These are phyloP conservation scores for Rhineura floridana DNA, from an alignment of 2,113 vertebrate species.

Conservation along the genomic window DNA sequence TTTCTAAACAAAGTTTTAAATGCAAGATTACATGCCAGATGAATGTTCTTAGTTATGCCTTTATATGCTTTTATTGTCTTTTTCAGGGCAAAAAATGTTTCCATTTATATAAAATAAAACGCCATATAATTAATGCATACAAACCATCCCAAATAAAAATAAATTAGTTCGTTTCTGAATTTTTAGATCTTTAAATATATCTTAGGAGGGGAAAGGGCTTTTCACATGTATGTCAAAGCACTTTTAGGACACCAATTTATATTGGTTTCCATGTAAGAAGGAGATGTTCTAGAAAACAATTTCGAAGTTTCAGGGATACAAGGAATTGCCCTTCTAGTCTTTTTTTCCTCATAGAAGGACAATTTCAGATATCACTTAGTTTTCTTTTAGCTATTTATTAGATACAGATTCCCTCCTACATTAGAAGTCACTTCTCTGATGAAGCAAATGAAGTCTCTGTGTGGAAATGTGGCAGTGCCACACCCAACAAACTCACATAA, in stretches of 20 bases:
- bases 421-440: neutral
- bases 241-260: neutral
- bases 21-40: neutral
- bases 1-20: conserved; percentile 49
- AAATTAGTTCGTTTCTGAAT: neutral
- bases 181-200: neutral
- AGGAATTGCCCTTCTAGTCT: neutral
- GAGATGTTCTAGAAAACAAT: neutral
- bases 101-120: conserved; percentile 16
- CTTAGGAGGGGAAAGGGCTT: neutral
- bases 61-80: conserved; percentile 19
- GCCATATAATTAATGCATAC: neutral
- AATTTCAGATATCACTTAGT: neutral
- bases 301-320: neutral
- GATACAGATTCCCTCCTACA: neutral
- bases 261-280: neutral
- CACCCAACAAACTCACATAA: neutral
- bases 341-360: neutral
- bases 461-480: neutral
- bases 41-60: conserved; percentile 3
- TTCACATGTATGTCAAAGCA: neutral
- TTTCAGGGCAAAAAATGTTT: conserved; percentile 14
- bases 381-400: neutral
- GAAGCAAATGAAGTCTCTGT: neutral
- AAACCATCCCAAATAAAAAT: neutral